A percentile compares a stretch with the other conserved stretches of the same genome.
Evolutionary conservation across 1,140 invertebrate genomes (phyloP).

Genomic region (Paracyclopina nana): DNA sequence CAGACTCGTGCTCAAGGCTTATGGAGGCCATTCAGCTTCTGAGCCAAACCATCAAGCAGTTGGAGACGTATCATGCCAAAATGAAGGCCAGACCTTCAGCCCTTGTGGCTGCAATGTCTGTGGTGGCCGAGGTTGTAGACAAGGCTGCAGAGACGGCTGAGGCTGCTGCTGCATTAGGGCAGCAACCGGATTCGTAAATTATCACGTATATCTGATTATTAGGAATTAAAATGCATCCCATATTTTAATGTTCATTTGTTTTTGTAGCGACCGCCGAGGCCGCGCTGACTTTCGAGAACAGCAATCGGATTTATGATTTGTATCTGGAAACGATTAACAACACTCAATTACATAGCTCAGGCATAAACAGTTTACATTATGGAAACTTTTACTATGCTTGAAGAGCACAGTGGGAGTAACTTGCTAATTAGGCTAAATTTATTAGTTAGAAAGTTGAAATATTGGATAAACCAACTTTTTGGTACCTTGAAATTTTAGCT

Average conservation of each 20-base stretch:
- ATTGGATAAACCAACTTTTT: no score
- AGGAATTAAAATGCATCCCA: neutral
- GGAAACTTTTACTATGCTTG: no score
- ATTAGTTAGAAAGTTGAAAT: no score
- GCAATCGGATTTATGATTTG: neutral
- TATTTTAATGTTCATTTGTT: neutral
- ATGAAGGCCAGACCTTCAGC: neutral
- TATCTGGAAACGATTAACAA: neutral
- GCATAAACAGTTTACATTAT: neutral
- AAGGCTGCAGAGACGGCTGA: neutral
- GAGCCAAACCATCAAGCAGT: neutral
- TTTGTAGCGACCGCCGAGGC: neutral
- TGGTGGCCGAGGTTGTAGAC: neutral
- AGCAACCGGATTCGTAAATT: neutral
- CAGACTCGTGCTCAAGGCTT: no score
- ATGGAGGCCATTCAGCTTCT: no score
- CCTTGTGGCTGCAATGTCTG: neutral
- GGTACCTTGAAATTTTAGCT: no score
- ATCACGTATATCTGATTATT: neutral
- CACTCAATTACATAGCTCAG: neutral
- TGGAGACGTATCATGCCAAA: neutral
- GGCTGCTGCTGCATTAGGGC: neutral
- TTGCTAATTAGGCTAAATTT: no score
- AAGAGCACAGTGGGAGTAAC: no score
- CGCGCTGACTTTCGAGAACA: neutral